Evolutionary conservation across 2,797 vertebrate genomes (phyloP), one percentile per base, ranked within the genome.

Genomic region (Labroides dimidiatus): DNA sequence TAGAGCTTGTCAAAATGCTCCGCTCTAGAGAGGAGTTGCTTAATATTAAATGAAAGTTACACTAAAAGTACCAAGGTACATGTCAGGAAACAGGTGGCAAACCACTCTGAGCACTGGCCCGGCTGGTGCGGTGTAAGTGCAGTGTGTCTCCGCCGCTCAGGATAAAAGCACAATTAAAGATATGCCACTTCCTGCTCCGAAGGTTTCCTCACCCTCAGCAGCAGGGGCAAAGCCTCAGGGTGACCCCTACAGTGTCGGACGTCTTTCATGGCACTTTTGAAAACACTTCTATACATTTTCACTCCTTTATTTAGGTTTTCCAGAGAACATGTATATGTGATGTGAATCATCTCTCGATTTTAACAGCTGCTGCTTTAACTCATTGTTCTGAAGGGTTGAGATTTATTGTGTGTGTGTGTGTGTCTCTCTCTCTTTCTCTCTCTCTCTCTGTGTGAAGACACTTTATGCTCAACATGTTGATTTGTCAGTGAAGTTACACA

Each of bases 31-130:
- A 69, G 0, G 27, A 53, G 53, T 60, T 82, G 76, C 89, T 91
- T 87, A 89, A 90, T 91, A 91, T 89, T 92, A 87, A 90, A 91
- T 91, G 84, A 89, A 84, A 90, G 77, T 85, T 81, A 81, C 69
- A 69, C 72, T 84, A 71, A 86, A 87, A 82, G 85, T 86, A 76
- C 69, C 75, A 71, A 63, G 59, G 77, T 81, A 59, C 54, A 75
- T 81, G 80, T 82, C 73, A 86, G 58, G 48, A 67, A 81, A 88
- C 78, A 85, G 72, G 81, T 88, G 80, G 74, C 51, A 53, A 77
- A 74, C 71, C 61, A 69, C 76, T 82, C 64, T 78, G 62, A 44
- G 62, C 27, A 51, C 65, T 59, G 30, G 66, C 37, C 41, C 19
- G 17, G 69, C 44, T 45, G 53, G 37, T 76, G 36, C 48, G n/a